A percentile compares a stretch with the other conserved stretches of the same genome.
phyloP scores from a whole-genome alignment of 1,140 invertebrate genomes.

The Nomia melanderi region DNA sequence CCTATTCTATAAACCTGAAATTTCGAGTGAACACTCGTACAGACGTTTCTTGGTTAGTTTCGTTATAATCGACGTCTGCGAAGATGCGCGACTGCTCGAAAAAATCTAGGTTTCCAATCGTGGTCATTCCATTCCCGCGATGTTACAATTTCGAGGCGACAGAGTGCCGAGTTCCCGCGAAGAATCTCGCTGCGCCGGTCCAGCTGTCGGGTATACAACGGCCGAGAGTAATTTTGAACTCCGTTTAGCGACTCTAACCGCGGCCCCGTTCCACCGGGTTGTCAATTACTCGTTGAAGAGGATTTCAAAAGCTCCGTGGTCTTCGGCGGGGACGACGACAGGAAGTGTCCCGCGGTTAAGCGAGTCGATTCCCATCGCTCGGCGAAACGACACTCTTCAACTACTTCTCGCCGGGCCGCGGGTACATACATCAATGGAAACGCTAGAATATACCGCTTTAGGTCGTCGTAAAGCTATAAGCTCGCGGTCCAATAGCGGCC shows the following conservation, averaged over 20 bases:
- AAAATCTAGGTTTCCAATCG: too few species aligned
- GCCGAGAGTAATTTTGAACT: background rate
- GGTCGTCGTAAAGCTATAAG: conserved; percentile 76
- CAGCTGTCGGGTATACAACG: too few species aligned
- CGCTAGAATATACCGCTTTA: conserved; percentile 69
- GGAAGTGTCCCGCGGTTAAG: background rate
- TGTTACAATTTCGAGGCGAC: too few species aligned
- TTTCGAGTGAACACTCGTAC: too few species aligned
- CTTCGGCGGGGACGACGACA: background rate
- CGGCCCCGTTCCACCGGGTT: background rate
- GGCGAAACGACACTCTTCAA: conserved; percentile 8
- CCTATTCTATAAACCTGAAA: too few species aligned
- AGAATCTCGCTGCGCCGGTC: too few species aligned
- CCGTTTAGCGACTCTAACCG: background rate
- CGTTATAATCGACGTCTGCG: too few species aligned
- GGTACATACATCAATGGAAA: conserved; percentile 65
- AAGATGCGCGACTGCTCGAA: too few species aligned
- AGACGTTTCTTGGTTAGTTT: too few species aligned
- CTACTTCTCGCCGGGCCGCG: conserved; percentile 8
- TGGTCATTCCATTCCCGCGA: too few species aligned
- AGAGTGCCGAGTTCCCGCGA: too few species aligned
- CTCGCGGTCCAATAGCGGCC: conserved; percentile 77
- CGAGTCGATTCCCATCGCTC: background rate
- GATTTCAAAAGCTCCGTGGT: background rate
- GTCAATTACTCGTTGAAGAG: background rate